phyloP scores from a whole-genome alignment of 2,888 invertebrate genomes.

The Apeira syringaria region DNA sequence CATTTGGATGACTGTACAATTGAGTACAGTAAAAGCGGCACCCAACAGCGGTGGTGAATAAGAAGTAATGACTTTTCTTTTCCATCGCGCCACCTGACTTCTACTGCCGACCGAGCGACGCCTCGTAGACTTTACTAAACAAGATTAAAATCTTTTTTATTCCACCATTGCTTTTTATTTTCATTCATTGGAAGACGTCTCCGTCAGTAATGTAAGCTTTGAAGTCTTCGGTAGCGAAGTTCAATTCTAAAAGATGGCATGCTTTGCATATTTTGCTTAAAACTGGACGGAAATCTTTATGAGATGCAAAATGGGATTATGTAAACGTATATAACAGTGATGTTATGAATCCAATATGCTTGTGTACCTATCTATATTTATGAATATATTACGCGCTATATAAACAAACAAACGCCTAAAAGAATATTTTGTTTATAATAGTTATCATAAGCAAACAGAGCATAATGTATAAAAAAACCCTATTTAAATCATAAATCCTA shows the following conservation, averaged over 20 bases:
- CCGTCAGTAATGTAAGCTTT: slow-evolving; percentile 25
- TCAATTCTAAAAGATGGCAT: slow-evolving; percentile 23
- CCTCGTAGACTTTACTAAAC: slow-evolving; percentile 64
- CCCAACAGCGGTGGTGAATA: slow-evolving; percentile 58
- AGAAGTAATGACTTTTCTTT: slow-evolving; percentile 82
- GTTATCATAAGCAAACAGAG: no score
- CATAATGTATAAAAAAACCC: no score
- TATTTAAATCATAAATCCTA: no score
- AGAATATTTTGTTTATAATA: no score
- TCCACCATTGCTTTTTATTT: slow-evolving; percentile 38
- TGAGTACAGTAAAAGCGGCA: slow-evolving; percentile 42
- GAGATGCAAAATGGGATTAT: slow-evolving; percentile 14
- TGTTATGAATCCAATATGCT: not conserved
- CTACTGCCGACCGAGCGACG: slow-evolving; percentile 53
- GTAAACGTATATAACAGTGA: slow-evolving; percentile 6
- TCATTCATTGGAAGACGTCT: slow-evolving; percentile 29
- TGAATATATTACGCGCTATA: no score
- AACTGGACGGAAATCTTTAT: slow-evolving; percentile 13
- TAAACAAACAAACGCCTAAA: no score
- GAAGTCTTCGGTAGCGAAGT: slow-evolving; percentile 23
- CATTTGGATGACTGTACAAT: slow-evolving; percentile 43
- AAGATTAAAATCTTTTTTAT: slow-evolving; percentile 74
- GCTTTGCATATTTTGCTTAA: slow-evolving; percentile 22
- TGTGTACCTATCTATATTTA: no score
- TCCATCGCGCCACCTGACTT: slow-evolving; percentile 72